Conservation (phyloP, 2,888 invertebrate species). For the Ichneumoninae sp. region DNA sequence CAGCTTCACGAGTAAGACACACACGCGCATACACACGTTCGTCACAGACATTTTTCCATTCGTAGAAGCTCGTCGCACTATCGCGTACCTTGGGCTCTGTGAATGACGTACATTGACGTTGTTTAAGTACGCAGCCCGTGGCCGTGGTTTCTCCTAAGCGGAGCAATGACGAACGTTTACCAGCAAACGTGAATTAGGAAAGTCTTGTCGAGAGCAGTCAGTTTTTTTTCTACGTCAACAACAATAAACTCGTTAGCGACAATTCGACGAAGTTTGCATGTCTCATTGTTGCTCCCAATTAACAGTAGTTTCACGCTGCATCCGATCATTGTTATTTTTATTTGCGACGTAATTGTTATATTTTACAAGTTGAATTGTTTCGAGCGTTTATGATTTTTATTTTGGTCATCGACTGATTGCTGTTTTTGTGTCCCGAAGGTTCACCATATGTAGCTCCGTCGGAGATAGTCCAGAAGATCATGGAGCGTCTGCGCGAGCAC, state of each 20-base stretch:
- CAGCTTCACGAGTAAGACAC: background rate
- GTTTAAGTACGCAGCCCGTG: background rate
- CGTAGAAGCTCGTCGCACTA: constrained; percentile 1
- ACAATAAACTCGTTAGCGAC: constrained; percentile 2
- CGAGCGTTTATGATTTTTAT: constrained; percentile 27
- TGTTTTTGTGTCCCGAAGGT: constrained; percentile 84
- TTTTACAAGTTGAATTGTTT: constrained; percentile 23
- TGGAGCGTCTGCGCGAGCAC: constrained; percentile 86
- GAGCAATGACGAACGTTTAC: constrained; percentile 10
- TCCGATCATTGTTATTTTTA: constrained; percentile 41
- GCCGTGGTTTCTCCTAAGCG: constrained; percentile 6
- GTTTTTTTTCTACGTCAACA: background rate
- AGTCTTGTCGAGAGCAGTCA: constrained; percentile 15
- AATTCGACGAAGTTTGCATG: constrained; percentile 44
- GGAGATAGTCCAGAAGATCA: constrained; percentile 92
- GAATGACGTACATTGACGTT: constrained; percentile 5
- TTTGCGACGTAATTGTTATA: constrained; percentile 32
- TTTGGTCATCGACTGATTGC: constrained; percentile 5
- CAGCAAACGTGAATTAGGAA: constrained; percentile 40
- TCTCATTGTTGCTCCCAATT: constrained; percentile 19
- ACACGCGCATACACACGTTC: background rate
- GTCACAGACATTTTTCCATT: constrained; percentile 11
- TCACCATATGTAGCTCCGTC: constrained; percentile 92
- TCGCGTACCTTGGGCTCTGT: background rate
- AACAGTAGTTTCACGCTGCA: constrained; percentile 40